Conservation (phyloP, 1,140 invertebrate species). For the Brachionus manjavacas region DNA sequence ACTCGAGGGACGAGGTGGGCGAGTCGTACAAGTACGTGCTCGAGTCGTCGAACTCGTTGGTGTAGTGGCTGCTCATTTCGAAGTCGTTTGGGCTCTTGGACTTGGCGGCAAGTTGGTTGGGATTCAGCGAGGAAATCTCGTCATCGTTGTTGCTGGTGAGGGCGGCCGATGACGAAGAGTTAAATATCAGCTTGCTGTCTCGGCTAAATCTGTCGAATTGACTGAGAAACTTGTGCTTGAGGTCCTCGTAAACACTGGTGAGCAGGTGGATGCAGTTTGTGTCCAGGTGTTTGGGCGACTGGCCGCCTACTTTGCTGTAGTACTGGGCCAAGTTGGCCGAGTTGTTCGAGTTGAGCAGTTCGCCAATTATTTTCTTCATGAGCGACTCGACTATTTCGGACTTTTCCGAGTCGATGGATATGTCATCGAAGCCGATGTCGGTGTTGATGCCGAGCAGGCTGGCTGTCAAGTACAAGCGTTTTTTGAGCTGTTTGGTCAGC, state of each 20-base stretch:
- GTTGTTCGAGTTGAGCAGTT: not conserved
- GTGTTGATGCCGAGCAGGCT: slow-evolving; percentile 25
- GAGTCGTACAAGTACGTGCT: slow-evolving; percentile 40
- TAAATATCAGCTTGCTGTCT: not conserved
- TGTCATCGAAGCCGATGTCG: slow-evolving; percentile 22
- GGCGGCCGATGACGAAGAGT: not conserved
- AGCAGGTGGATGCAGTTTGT: not conserved
- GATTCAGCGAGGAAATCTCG: not conserved
- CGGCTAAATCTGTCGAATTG: slow-evolving; percentile 25
- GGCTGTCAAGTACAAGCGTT: not conserved
- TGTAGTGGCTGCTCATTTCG: slow-evolving; percentile 18
- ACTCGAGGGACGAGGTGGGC: slow-evolving; percentile 12
- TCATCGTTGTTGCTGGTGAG: not conserved
- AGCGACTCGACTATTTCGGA: slow-evolving; percentile 3
- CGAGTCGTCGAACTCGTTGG: slow-evolving; percentile 35
- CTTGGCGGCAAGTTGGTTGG: not conserved
- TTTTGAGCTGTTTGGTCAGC: slow-evolving; percentile 11
- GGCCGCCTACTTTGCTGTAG: not conserved
- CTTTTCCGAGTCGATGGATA: slow-evolving; percentile 33
- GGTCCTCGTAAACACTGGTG: not conserved
- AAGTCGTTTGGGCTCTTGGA: not conserved
- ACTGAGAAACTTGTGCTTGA: slow-evolving; percentile 25
- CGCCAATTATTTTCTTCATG: slow-evolving; percentile 10
- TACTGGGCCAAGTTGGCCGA: not conserved
- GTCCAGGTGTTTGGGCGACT: not conserved